A percentile compares a stretch with the other conserved stretches of the same genome.
phyloP scores from a whole-genome alignment of 2,888 invertebrate species.

The Netelia virgata region DNA sequence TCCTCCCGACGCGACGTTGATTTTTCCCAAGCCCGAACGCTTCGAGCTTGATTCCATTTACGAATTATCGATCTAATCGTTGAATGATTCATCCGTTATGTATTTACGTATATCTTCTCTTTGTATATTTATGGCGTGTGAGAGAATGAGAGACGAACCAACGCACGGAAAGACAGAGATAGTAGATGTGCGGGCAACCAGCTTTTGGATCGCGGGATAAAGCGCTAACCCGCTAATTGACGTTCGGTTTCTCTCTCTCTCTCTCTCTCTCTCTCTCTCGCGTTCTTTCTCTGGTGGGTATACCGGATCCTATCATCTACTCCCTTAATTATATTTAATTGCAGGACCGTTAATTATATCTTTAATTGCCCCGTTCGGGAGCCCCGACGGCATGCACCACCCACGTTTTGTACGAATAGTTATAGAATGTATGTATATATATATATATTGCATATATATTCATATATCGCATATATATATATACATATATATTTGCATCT shows the following conservation, averaged over 20 bases:
- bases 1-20: background rate
- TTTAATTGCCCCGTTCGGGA: conserved; percentile 75
- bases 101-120: background rate
- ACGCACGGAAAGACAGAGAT: conserved; percentile 53
- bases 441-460: background rate
- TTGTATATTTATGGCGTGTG: conserved; percentile 24
- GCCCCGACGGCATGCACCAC: conserved; percentile 58
- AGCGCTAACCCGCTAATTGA: conserved; percentile 79
- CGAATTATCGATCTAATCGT: conserved; percentile 64
- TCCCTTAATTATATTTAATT: conserved; percentile 79
- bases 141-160: conserved; percentile 39
- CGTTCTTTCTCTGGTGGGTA: conserved; percentile 9
- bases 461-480: background rate
- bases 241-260: conserved; percentile 66
- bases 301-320: conserved; percentile 62
- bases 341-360: conserved; percentile 76
- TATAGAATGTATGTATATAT: conserved; percentile 16
- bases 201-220: conserved; percentile 72
- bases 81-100: background rate
- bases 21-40: conserved; percentile 16
- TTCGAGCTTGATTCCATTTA: conserved; percentile 49
- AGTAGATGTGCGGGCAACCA: conserved; percentile 62
- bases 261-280: conserved; percentile 1
- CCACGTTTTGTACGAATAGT: conserved; percentile 54
- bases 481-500: background rate